Evolutionary conservation across 2,888 invertebrate species (phyloP), one percentile per base, ranked within the genome.

Genomic region (Protodeltote pygarga): DNA sequence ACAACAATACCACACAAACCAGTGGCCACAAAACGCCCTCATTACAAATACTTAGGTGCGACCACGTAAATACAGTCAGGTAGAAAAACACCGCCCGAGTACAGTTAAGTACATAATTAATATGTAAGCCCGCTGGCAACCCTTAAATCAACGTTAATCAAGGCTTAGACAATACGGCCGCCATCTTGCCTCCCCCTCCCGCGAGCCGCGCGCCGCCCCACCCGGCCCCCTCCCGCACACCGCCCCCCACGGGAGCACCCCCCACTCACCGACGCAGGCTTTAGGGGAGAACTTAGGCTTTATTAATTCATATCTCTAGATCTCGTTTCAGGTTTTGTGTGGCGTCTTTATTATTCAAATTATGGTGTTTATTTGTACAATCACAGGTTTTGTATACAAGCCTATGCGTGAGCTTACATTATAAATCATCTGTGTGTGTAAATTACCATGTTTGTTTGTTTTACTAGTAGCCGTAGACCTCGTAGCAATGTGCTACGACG

Each of bases 111-210:
- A 90, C 82, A 90, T 91, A 90, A 90, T 91, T 90, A 91, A 89
- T 87, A 89, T 88, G 87, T 89, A 85, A 83, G 81, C 83, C 69
- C 65, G 60, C 64, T 71, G 79, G 72, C 81, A 77, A 79, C 84
- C 85, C 86, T 83, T 81, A 82, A 85, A 85, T 84, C 83, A 76
- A 81, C 87, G 81, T 82, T 89, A 89, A 90, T 89, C 89, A 89
- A 84, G 80, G 79, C 79, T 87, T 83, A 90, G 89, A 89, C 90
- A 89, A 89, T 85, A 78, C 81, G 82, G 80, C 84, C 79, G 89
- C 89, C 89, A 89, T 89, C 79, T 87, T 89, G 89, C 72, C 59
- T 55, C 71, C 61, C 65, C 47, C 54, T 55, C 45, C 65, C 55
- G 64, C 58, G 45, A 38, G 4, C 67, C 58, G 58, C 64, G 2